Percentiles rank a stretch among this genome's conserved stretches.
Evolutionary conservation across 2,888 invertebrate genomes (phyloP).

Genomic region (Perdita meconis): DNA sequence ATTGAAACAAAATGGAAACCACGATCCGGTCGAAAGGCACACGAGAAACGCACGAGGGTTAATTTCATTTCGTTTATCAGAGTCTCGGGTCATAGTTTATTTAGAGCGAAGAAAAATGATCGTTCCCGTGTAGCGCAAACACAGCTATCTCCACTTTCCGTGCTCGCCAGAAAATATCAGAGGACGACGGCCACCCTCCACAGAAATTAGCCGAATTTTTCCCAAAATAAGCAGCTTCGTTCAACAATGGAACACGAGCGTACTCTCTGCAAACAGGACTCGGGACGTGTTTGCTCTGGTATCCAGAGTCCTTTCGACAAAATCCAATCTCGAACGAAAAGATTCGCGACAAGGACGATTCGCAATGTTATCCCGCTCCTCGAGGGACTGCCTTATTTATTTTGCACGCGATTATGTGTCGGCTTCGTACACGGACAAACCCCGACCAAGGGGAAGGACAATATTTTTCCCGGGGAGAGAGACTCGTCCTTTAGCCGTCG

Average conservation of each 20-base stretch:
- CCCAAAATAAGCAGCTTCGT: not conserved
- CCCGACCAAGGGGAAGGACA: not conserved
- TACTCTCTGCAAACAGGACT: conserved; percentile 25
- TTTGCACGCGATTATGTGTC: conserved; percentile 34
- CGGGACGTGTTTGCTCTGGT: conserved; percentile 25
- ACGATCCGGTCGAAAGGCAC: too few species aligned
- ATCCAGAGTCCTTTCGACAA: not conserved
- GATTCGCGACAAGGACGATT: conserved; percentile 25
- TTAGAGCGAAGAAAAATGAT: too few species aligned
- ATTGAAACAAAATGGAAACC: too few species aligned
- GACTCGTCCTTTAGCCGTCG: not conserved
- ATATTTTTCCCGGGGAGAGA: conserved; percentile 18
- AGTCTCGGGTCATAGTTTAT: too few species aligned
- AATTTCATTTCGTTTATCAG: too few species aligned
- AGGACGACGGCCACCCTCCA: not conserved
- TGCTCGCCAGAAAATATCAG: too few species aligned
- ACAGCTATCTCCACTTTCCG: too few species aligned
- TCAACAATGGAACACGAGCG: not conserved
- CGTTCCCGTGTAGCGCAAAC: too few species aligned
- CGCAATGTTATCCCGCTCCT: conserved; percentile 26
- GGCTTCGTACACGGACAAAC: not conserved
- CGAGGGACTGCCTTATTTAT: conserved; percentile 37
- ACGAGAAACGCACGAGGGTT: too few species aligned
- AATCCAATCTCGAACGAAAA: conserved; percentile 50
- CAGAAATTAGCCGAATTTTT: not conserved